Evolutionary conservation across 2,888 invertebrate species (phyloP).

Genomic region (Epinotia bilunana): DNA sequence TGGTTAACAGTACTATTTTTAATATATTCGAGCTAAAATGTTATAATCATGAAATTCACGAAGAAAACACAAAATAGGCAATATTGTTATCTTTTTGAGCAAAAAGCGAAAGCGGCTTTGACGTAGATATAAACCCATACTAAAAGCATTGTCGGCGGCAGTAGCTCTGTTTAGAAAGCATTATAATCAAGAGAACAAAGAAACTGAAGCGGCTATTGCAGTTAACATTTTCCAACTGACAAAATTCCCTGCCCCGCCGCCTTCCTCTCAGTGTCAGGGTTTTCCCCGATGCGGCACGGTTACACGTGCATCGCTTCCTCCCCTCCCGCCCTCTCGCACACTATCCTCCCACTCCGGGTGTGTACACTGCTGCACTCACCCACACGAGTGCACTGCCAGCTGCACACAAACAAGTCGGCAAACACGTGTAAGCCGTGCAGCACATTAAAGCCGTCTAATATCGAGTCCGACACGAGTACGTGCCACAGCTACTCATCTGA

Average conservation of each 20-base stretch:
- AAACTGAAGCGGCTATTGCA: conserved; percentile 18
- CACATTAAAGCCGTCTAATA: conserved; percentile 52
- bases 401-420: conserved; percentile 54
- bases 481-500: conserved; percentile 40
- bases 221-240: conserved; percentile 32
- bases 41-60: too few relatives aligned
- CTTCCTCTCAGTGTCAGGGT: conserved; percentile 54
- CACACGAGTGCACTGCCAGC: conserved; percentile 45
- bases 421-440: conserved; percentile 62
- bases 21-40: too few relatives aligned
- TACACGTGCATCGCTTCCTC: conserved; percentile 53
- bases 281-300: conserved; percentile 50
- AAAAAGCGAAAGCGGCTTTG: neutral
- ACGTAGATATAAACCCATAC: neutral
- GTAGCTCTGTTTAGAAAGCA: neutral
- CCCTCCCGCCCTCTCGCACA: conserved; percentile 43
- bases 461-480: conserved; percentile 40
- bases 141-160: neutral
- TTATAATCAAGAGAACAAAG: conserved; percentile 30
- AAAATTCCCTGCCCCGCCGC: conserved; percentile 48
- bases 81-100: too few relatives aligned
- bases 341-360: conserved; percentile 33
- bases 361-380: conserved; percentile 41
- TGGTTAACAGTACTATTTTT: too few relatives aligned
- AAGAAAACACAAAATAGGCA: too few relatives aligned